These are phyloP conservation scores for Hypselothyrea guttata DNA, from an alignment of 2,888 invertebrate species.

Conservation along the genomic window DNA sequence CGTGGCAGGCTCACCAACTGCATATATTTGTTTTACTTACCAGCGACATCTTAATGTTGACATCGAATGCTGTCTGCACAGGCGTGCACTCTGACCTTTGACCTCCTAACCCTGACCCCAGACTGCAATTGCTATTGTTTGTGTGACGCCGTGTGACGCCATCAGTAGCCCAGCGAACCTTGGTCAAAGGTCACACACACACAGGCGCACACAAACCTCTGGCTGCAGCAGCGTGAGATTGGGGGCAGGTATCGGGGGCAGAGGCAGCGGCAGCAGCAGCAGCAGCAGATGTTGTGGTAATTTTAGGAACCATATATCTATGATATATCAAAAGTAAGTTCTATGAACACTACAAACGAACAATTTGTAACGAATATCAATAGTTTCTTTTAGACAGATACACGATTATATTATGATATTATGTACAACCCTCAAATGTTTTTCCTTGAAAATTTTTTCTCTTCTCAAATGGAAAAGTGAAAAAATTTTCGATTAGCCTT, in stretches of 20 bases:
- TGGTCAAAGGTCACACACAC: constrained; percentile 26
- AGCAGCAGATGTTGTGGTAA: constrained; percentile 85
- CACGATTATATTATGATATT: constrained; percentile 13
- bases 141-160: constrained; percentile 10
- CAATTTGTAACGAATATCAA: constrained; percentile 54
- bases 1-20: constrained; percentile 40
- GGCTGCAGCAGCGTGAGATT: constrained; percentile 1
- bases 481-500: constrained; percentile 68
- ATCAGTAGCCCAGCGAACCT: constrained; percentile 58
- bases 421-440: too few relatives aligned
- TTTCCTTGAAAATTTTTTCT: constrained; percentile 76
- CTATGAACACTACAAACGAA: constrained; percentile 89
- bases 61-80: constrained; percentile 61
- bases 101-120: constrained; percentile 6
- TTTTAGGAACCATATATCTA: constrained; percentile 98
- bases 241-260: too few relatives aligned
- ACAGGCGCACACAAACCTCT: not conserved
- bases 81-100: constrained; percentile 10
- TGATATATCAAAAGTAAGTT: constrained; percentile 98
- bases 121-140: constrained; percentile 14
- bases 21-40: constrained; percentile 75
- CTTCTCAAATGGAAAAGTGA: constrained; percentile 51
- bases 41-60: constrained; percentile 74
- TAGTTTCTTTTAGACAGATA: constrained; percentile 13
- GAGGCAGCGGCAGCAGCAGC: constrained; percentile 17